A percentile compares a stretch with the other conserved stretches of the same genome.
Evolutionary conservation across 2,797 vertebrate species (phyloP).

Genomic region (Amniataba percoides): DNA sequence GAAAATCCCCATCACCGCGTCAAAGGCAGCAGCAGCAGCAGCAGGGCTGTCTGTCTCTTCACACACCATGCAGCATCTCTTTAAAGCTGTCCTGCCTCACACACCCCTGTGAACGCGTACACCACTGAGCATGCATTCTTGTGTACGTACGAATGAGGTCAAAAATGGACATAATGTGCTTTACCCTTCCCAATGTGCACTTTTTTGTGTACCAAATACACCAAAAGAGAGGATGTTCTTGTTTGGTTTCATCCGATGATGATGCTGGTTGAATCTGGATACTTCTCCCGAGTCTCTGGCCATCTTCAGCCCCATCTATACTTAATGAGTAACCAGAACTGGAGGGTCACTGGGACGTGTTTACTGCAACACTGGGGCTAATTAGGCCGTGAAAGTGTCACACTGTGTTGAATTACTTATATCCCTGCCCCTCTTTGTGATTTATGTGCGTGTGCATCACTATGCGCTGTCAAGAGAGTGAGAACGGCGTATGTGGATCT

Average conservation of each 20-base stretch:
- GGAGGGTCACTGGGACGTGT: slow-evolving; percentile 76
- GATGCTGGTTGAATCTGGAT: slow-evolving; percentile 8
- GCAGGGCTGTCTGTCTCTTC: slow-evolving; percentile 42
- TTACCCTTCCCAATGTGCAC: not conserved
- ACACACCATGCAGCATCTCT: slow-evolving; percentile 42
- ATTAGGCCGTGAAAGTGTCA: slow-evolving; percentile 84
- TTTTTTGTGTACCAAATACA: not conserved
- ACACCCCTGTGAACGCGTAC: slow-evolving; percentile 9
- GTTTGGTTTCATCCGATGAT: slow-evolving; percentile 8
- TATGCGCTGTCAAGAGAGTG: slow-evolving; percentile 19
- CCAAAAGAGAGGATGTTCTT: slow-evolving; percentile 3
- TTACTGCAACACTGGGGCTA: slow-evolving; percentile 81
- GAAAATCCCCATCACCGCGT: slow-evolving; percentile 75
- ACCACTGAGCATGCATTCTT: not conserved
- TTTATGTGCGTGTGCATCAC: slow-evolving; percentile 21
- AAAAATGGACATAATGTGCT: slow-evolving; percentile 7
- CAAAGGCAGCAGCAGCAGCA: slow-evolving; percentile 61
- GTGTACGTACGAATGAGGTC: slow-evolving; percentile 1
- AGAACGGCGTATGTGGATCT: slow-evolving; percentile 11
- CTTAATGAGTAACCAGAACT: slow-evolving; percentile 79
- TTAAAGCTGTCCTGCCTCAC: slow-evolving; percentile 34
- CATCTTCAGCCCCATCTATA: slow-evolving; percentile 68
- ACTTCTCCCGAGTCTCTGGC: slow-evolving; percentile 39
- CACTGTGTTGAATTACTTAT: slow-evolving; percentile 80
- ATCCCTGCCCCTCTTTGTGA: slow-evolving; percentile 51